These are phyloP conservation scores for Caenorhabditis sp. DNA, from an alignment of 2,888 invertebrate genomes.

Conservation along the genomic window DNA sequence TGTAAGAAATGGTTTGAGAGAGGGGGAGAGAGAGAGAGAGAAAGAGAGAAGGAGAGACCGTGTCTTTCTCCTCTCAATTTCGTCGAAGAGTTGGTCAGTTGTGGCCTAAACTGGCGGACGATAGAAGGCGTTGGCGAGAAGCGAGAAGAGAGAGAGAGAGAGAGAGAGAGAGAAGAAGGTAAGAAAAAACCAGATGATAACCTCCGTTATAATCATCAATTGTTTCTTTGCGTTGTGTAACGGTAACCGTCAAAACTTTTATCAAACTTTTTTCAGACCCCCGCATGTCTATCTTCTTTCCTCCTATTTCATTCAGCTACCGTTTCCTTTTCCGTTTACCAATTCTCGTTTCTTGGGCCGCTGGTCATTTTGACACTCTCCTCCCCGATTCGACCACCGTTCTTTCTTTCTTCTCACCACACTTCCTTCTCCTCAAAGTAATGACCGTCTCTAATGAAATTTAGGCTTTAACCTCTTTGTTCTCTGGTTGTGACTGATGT, in stretches of 20 bases:
- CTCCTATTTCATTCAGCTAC: slow-evolving; percentile 6
- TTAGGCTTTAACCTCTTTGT: background rate
- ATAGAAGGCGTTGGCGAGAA: slow-evolving; percentile 26
- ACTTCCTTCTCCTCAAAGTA: slow-evolving; percentile 21
- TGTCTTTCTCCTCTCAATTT: background rate
- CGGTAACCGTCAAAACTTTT: slow-evolving; percentile 3
- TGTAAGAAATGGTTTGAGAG: slow-evolving; percentile 20
- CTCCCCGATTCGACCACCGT: slow-evolving; percentile 18
- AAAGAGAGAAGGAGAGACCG: background rate
- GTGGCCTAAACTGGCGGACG: too few relatives aligned
- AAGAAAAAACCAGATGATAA: slow-evolving; percentile 60
- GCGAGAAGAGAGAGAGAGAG: slow-evolving; percentile 13
- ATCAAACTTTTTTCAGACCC: slow-evolving; percentile 31
- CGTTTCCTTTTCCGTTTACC: slow-evolving; percentile 9
- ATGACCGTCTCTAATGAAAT: slow-evolving; percentile 32
- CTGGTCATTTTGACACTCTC: slow-evolving; percentile 92
- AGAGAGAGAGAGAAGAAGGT: slow-evolving; percentile 5
- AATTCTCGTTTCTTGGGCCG: slow-evolving; percentile 83
- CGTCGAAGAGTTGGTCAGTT: slow-evolving; percentile 46
- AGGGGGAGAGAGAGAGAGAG: background rate
- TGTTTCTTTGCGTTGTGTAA: slow-evolving; percentile 53
- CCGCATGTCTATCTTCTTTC: slow-evolving; percentile 19
- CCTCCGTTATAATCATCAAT: slow-evolving; percentile 56
- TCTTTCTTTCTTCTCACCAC: slow-evolving; percentile 16
- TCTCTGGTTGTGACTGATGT: slow-evolving; percentile 31